phyloP scores from a whole-genome alignment of 2,113 vertebrate genomes.

The Eurystomus gularis region DNA sequence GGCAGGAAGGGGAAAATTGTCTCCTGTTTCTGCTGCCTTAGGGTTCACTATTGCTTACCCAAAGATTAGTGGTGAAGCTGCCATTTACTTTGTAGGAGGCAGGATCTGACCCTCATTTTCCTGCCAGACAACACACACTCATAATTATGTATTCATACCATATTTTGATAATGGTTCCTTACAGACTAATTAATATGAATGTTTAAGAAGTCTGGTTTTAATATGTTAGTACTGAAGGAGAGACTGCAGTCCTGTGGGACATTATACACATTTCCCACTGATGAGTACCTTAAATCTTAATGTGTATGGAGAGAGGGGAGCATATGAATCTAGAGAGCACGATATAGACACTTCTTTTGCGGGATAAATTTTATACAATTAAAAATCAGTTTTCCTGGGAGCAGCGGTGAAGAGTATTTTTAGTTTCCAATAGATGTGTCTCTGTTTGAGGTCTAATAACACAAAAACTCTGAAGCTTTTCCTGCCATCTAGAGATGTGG shows the following conservation, averaged over 20 bases:
- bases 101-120: constrained; percentile 32
- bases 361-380: background rate
- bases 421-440: background rate
- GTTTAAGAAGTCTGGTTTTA: constrained; percentile 50
- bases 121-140: constrained; percentile 51
- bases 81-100: background rate
- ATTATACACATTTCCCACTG: constrained; percentile 13
- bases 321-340: background rate
- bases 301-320: background rate
- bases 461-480: background rate
- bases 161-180: constrained; percentile 63
- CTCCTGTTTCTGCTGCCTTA: background rate
- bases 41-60: background rate
- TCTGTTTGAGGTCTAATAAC: constrained; percentile 10
- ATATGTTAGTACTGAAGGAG: constrained; percentile 34
- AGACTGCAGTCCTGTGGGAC: constrained; percentile 32
- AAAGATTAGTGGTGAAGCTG: background rate
- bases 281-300: constrained; percentile 52
- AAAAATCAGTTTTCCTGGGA: constrained; percentile 24
- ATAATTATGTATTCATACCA: constrained; percentile 48
- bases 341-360: background rate
- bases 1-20: constrained; percentile 33
- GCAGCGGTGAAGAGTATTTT: background rate
- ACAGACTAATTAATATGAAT: constrained; percentile 62
- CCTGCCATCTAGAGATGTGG: background rate